Evolutionary conservation across 2,113 vertebrate species (phyloP).

Genomic region (Tyrannus savana): DNA sequence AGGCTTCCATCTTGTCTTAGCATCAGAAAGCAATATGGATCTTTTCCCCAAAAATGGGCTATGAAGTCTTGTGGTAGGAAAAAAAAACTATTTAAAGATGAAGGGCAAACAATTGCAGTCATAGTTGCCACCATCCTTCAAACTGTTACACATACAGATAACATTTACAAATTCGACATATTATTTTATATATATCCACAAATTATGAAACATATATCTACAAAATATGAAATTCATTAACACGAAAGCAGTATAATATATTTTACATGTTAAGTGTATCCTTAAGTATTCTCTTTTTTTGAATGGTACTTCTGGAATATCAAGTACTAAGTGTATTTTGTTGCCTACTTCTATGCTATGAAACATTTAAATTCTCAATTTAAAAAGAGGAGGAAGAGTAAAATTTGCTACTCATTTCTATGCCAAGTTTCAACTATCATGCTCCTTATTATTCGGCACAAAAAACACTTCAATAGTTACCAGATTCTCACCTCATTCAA

Average conservation of each 20-base stretch:
- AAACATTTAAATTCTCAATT: background rate
- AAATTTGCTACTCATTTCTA: slow-evolving; percentile 18
- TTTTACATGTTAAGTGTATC: background rate
- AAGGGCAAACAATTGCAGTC: background rate
- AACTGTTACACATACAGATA: background rate
- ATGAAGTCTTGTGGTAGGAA: background rate
- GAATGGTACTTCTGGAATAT: background rate
- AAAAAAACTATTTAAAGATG: background rate
- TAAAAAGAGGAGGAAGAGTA: background rate
- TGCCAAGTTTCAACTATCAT: slow-evolving; percentile 5
- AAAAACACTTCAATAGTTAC: slow-evolving; percentile 49
- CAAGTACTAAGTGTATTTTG: background rate
- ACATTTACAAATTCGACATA: background rate
- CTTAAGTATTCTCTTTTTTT: background rate
- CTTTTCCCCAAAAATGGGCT: background rate
- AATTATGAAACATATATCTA: background rate
- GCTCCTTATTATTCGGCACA: slow-evolving; percentile 11
- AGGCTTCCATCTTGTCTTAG: background rate
- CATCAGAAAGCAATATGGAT: background rate
- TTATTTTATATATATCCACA: background rate
- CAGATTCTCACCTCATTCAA: slow-evolving; percentile 28
- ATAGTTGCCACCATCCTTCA: background rate
- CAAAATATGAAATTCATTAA: background rate
- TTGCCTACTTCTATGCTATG: background rate
- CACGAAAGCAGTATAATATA: background rate